These are phyloP conservation scores for Platycheirus rosarum DNA, from an alignment of 2,888 invertebrate species.

Conservation along the genomic window DNA sequence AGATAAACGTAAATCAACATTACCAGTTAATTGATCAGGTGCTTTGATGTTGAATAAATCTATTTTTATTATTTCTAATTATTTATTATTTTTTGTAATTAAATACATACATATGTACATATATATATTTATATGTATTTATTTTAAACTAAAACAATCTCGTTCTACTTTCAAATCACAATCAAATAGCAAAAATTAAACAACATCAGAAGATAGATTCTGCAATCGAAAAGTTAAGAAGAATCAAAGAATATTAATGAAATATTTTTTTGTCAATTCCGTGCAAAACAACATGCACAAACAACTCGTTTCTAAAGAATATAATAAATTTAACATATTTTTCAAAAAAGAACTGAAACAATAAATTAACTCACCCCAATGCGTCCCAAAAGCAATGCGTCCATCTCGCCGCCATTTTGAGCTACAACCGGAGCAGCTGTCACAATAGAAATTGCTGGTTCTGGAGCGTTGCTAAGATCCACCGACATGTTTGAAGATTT, in stretches of 20 bases:
- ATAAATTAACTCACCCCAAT: slow-evolving; percentile 87
- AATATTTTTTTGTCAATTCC: background rate
- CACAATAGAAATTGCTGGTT: slow-evolving; percentile 81
- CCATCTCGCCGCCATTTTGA: slow-evolving; percentile 89
- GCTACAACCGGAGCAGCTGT: slow-evolving; percentile 80
- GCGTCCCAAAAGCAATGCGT: slow-evolving; percentile 89
- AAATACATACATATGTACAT: too few species aligned
- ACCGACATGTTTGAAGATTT: slow-evolving; percentile 78
- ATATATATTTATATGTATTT: too few species aligned
- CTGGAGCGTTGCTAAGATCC: slow-evolving; percentile 80
- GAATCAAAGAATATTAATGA: background rate
- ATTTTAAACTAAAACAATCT: too few species aligned
- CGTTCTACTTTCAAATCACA: too few species aligned
- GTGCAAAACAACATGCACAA: slow-evolving; percentile 34
- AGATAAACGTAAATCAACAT: too few species aligned
- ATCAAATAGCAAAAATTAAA: background rate
- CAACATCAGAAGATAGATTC: background rate
- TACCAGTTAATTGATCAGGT: too few species aligned
- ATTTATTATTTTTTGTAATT: too few species aligned
- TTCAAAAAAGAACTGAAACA: slow-evolving; percentile 71
- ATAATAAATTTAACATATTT: slow-evolving; percentile 17
- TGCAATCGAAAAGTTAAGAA: background rate
- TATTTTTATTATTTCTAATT: too few species aligned
- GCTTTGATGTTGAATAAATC: too few species aligned
- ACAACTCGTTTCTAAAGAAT: slow-evolving; percentile 2